Percentiles rank a stretch among this genome's conserved stretches.
Evolutionary conservation across 2,888 invertebrate species (phyloP).

Genomic region (Eumacrocentrus americanus): DNA sequence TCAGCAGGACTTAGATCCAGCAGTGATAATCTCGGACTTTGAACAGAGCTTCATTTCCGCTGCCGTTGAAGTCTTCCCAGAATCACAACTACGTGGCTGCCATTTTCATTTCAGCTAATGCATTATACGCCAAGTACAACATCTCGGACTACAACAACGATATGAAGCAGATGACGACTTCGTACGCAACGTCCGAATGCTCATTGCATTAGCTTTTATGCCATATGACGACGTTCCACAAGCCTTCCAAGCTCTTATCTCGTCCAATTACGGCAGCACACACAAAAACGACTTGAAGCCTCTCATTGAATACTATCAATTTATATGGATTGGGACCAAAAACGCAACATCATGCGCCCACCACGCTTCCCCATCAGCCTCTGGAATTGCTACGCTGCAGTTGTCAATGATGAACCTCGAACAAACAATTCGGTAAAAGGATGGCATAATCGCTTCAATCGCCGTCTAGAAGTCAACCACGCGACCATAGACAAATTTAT

Average conservation of each 20-base stretch:
- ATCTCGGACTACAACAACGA: no score
- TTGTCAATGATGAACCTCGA: slow-evolving; percentile 20
- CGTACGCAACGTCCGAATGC: no score
- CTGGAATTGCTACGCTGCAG: slow-evolving; percentile 18
- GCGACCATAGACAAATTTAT: neutral
- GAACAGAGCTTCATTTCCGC: no score
- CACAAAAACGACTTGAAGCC: neutral
- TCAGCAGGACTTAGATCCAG: no score
- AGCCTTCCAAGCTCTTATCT: neutral
- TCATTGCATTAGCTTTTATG: no score
- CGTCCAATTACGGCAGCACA: neutral
- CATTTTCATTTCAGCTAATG: no score
- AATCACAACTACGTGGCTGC: no score
- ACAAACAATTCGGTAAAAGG: neutral
- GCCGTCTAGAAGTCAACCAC: neutral
- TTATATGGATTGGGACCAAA: neutral
- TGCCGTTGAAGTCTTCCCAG: no score
- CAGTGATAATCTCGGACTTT: no score
- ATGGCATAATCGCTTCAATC: neutral
- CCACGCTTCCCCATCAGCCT: neutral
- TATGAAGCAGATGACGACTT: no score
- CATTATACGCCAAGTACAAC: no score
- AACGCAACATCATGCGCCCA: neutral
- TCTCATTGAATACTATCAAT: neutral
- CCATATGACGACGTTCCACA: neutral